Percentiles rank a stretch among this genome's conserved stretches.
Conservation (phyloP, 2,888 invertebrate genomes). For the Stenotaenia linearis region DNA sequence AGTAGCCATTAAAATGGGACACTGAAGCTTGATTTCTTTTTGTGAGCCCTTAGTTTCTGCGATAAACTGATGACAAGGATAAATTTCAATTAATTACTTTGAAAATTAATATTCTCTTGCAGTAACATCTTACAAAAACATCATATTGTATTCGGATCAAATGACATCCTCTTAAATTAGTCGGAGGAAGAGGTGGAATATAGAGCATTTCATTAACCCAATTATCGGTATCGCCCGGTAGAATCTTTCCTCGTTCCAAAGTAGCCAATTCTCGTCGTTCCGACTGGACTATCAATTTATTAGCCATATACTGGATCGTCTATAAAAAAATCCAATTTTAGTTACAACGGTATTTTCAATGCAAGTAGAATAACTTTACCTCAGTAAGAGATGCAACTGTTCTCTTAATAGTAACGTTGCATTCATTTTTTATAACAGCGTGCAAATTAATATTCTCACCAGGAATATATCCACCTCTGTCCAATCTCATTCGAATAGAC, state of each 20-base stretch:
- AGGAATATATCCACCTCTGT: slow-evolving; percentile 89
- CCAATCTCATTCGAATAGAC: slow-evolving; percentile 74
- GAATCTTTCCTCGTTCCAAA: slow-evolving; percentile 70
- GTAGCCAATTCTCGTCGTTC: slow-evolving; percentile 79
- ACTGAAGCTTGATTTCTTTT: slow-evolving; percentile 83
- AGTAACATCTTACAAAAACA: slow-evolving; percentile 67
- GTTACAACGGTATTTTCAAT: too few relatives aligned
- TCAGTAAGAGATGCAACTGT: slow-evolving; percentile 80
- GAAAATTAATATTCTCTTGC: too few relatives aligned
- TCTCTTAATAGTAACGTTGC: slow-evolving; percentile 74
- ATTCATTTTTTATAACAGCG: slow-evolving; percentile 77
- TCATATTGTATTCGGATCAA: slow-evolving; percentile 89
- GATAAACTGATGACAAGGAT: slow-evolving; percentile 60
- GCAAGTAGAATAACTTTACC: too few relatives aligned
- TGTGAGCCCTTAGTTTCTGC: slow-evolving; percentile 86
- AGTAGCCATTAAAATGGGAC: slow-evolving; percentile 85
- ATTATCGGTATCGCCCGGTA: slow-evolving; percentile 71
- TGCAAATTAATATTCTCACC: slow-evolving; percentile 85
- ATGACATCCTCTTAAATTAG: slow-evolving; percentile 87
- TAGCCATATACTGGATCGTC: slow-evolving; percentile 83
- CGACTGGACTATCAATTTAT: slow-evolving; percentile 77
- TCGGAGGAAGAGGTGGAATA: slow-evolving; percentile 89
- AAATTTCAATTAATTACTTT: not conserved
- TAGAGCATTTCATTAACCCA: slow-evolving; percentile 85
- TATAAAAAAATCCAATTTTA: slow-evolving; percentile 46